Evolutionary conservation across 2,113 vertebrate species (phyloP).

Genomic region (Procapra przewalskii): DNA sequence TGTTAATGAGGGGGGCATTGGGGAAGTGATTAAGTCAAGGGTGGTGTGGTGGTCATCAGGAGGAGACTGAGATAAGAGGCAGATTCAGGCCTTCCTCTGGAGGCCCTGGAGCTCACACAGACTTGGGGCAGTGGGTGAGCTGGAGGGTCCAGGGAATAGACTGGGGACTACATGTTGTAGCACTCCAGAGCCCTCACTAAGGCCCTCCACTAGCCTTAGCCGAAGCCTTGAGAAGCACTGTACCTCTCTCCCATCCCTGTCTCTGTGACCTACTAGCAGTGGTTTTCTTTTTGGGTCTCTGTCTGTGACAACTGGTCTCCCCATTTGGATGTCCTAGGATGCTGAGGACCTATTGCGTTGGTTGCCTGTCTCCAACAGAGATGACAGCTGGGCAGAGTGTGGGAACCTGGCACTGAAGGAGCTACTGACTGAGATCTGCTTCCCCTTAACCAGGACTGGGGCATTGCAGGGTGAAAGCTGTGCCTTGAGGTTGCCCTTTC

Average conservation of each 20-base stretch:
- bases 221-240: fast-evolving
- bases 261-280: background rate
- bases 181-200: background rate
- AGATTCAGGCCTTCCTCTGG: background rate
- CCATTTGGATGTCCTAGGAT: background rate
- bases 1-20: background rate
- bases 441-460: background rate
- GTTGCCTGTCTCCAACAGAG: background rate
- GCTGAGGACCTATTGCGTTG: background rate
- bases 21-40: background rate
- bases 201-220: background rate
- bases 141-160: background rate
- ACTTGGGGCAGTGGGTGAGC: background rate
- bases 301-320: background rate
- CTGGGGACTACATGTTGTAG: background rate
- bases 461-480: background rate
- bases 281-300: background rate
- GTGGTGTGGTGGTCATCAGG: background rate
- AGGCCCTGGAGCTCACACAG: background rate
- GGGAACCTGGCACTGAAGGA: background rate
- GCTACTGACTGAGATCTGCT: background rate
- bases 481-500: background rate
- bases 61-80: background rate
- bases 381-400: background rate
- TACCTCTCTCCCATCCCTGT: background rate